A percentile compares a stretch with the other conserved stretches of the same genome.
These are phyloP conservation scores for Eutolmus rufibarbis DNA, from an alignment of 2,888 invertebrate genomes.

Conservation along the genomic window DNA sequence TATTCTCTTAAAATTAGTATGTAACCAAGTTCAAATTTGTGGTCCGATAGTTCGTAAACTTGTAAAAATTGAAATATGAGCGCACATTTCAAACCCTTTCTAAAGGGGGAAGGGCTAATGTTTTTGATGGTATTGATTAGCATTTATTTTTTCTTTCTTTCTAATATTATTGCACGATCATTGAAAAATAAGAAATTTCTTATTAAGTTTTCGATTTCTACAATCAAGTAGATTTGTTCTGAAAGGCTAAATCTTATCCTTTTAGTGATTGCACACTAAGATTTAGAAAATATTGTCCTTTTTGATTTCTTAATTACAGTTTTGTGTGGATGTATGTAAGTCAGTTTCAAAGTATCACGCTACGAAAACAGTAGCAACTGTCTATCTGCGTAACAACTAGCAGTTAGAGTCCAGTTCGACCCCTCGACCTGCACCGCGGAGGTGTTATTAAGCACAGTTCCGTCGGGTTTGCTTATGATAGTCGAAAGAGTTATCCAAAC, in stretches of 20 bases:
- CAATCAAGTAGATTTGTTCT: too few relatives aligned
- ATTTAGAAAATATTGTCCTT: background rate
- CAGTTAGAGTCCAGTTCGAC: background rate
- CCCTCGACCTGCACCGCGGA: background rate
- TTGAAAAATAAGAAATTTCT: too few relatives aligned
- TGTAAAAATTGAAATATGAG: too few relatives aligned
- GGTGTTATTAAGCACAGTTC: background rate
- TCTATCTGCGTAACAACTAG: background rate
- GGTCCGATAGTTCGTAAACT: too few relatives aligned
- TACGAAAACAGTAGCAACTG: background rate
- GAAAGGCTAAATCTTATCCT: background rate
- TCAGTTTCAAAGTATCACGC: background rate
- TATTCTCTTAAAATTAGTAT: too few relatives aligned
- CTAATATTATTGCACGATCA: too few relatives aligned
- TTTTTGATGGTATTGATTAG: too few relatives aligned
- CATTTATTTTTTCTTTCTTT: too few relatives aligned
- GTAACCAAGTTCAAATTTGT: too few relatives aligned
- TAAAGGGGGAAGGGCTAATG: too few relatives aligned
- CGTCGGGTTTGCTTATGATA: background rate
- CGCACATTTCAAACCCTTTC: too few relatives aligned
- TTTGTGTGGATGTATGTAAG: background rate
- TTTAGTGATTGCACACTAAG: background rate
- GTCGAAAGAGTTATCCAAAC: background rate
- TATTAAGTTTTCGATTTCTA: too few relatives aligned
- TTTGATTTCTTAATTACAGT: background rate